A percentile compares a stretch with the other conserved stretches of the same genome.
Evolutionary conservation across 2,797 vertebrate species (phyloP).

Genomic region (Valencia hispanica): DNA sequence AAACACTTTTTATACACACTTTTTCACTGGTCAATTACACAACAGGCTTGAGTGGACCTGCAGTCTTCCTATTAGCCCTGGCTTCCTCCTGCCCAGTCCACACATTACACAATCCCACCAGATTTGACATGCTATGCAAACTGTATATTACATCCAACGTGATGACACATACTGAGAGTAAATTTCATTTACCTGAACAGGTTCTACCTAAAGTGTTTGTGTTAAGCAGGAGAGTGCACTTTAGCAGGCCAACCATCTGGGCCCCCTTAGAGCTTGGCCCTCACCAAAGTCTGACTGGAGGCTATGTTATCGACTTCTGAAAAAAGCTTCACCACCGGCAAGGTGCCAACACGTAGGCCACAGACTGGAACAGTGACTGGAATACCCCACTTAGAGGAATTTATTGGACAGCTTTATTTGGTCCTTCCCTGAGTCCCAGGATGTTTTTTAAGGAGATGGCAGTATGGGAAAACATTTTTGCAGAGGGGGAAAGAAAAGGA

Average conservation of each 20-base stretch:
- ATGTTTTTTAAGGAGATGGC: conserved; percentile 60
- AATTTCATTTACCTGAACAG: conserved; percentile 65
- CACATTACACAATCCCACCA: conserved; percentile 41
- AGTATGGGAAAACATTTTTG: conserved; percentile 69
- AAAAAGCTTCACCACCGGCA: conserved; percentile 64
- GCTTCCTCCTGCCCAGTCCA: conserved; percentile 41
- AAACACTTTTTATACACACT: conserved; percentile 46
- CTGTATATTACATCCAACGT: conserved; percentile 62
- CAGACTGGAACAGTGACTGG: conserved; percentile 62
- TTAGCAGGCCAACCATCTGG: conserved; percentile 72
- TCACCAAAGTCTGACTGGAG: conserved; percentile 73
- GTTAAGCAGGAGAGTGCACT: conserved; percentile 63
- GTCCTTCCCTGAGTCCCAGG: conserved; percentile 38
- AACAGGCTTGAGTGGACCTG: conserved; percentile 64
- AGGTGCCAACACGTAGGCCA: conserved; percentile 72
- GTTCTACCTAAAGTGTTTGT: conserved; percentile 48
- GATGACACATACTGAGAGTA: conserved; percentile 57
- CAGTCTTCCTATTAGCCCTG: conserved; percentile 65
- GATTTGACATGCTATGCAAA: conserved; percentile 57
- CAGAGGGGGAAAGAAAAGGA: conserved; percentile 69
- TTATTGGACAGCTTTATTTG: conserved; percentile 65
- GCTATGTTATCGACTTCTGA: conserved; percentile 75
- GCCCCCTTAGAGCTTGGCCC: conserved; percentile 76
- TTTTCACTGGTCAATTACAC: conserved; percentile 61
- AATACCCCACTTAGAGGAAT: conserved; percentile 67